Percentiles rank a stretch among this genome's conserved stretches.
Evolutionary conservation across 2,797 vertebrate genomes (phyloP).

Genomic region (Halcyon badia): DNA sequence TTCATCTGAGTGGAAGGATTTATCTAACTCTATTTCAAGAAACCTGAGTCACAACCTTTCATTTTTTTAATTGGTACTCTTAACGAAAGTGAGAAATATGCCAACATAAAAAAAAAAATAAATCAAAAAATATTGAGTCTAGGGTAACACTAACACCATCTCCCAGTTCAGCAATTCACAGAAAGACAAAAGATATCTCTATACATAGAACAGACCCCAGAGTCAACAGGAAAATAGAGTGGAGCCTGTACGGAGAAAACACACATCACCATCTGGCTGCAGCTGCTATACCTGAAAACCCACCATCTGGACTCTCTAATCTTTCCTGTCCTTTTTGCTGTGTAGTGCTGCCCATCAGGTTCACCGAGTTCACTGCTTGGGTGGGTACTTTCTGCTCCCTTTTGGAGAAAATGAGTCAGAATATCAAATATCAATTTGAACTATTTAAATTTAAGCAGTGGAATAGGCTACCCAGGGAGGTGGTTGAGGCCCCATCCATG

Average conservation of each 20-base stretch:
- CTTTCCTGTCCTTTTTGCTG: not conserved
- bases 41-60: conserved; percentile 38
- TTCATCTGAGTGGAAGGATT: conserved; percentile 56
- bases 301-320: not conserved
- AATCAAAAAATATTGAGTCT: conserved; percentile 29
- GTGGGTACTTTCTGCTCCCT: not conserved
- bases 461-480: too few relatives aligned
- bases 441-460: not conserved
- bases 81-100: conserved; percentile 28
- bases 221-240: not conserved
- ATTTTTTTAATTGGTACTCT: conserved; percentile 53
- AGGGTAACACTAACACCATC: conserved; percentile 4
- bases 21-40: conserved; percentile 38
- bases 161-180: not conserved
- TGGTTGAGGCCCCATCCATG: too few relatives aligned
- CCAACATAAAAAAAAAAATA: conserved; percentile 23
- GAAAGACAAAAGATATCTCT: not conserved
- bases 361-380: not conserved
- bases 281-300: not conserved
- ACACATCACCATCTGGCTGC: accelerated
- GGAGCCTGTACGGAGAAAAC: not conserved
- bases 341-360: not conserved
- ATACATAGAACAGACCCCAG: not conserved
- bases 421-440: not conserved
- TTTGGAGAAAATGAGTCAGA: not conserved